phyloP scores from a whole-genome alignment of 2,113 vertebrate species.

The Hippocampus comes region DNA sequence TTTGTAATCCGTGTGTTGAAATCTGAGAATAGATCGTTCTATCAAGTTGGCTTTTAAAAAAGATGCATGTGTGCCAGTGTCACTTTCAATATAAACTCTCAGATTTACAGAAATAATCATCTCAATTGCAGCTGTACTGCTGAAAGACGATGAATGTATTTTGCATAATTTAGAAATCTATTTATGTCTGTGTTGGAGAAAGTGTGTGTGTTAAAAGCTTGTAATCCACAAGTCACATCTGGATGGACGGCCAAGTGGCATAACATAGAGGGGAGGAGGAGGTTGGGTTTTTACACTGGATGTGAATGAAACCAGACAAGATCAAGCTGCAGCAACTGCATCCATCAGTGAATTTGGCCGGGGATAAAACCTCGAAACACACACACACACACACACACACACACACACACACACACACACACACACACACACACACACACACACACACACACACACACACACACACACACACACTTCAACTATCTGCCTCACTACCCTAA shows the following conservation, averaged over 20 bases:
- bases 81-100: neutral
- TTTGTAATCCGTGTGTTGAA: neutral
- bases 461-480: slow-evolving; percentile 6
- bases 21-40: neutral
- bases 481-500: slow-evolving; percentile 11
- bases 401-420: slow-evolving; percentile 2
- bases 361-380: slow-evolving; percentile 26
- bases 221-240: slow-evolving; percentile 66
- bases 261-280: slow-evolving; percentile 12
- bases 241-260: slow-evolving; percentile 47
- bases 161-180: slow-evolving; percentile 21
- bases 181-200: slow-evolving; percentile 15
- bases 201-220: slow-evolving; percentile 54
- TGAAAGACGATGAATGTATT: slow-evolving; percentile 5
- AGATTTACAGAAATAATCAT: neutral
- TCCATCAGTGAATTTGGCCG: slow-evolving; percentile 39
- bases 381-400: slow-evolving; percentile 8
- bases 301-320: slow-evolving; percentile 44
- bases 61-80: neutral
- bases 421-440: slow-evolving; percentile 7
- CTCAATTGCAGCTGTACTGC: neutral
- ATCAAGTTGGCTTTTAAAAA: neutral
- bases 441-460: slow-evolving; percentile 17
- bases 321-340: slow-evolving; percentile 31
- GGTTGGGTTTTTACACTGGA: slow-evolving; percentile 26